Evolutionary conservation across 2,797 vertebrate species (phyloP).

Genomic region (Rhinoraja longicauda): DNA sequence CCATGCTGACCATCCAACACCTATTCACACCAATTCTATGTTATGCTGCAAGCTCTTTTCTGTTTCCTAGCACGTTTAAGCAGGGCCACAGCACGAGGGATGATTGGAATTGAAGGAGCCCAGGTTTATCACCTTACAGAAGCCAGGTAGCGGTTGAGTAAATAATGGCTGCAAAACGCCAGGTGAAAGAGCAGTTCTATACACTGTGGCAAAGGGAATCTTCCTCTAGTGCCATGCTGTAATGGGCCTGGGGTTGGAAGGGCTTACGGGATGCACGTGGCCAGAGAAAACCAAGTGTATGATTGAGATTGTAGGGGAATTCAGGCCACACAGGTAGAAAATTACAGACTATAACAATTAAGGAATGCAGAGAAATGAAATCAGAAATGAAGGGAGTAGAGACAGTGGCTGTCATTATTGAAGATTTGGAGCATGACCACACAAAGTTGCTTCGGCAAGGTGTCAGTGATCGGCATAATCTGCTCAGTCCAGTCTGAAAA

Average conservation of each 20-base stretch:
- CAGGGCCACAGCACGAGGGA: background rate
- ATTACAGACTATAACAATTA: too few relatives aligned
- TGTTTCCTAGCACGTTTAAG: too few relatives aligned
- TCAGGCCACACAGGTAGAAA: background rate
- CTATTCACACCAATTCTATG: too few relatives aligned
- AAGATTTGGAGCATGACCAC: background rate
- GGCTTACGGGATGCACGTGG: too few relatives aligned
- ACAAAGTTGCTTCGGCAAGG: too few relatives aligned
- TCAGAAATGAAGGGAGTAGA: background rate
- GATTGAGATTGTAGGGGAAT: background rate
- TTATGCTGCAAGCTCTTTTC: too few relatives aligned
- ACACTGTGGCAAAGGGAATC: background rate
- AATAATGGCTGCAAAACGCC: background rate
- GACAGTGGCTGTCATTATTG: background rate
- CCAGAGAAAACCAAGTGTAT: background rate
- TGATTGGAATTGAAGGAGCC: background rate
- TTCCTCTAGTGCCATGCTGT: background rate
- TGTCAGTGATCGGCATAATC: too few relatives aligned
- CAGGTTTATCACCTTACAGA: background rate
- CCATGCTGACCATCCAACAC: too few relatives aligned
- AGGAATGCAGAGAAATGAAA: background rate
- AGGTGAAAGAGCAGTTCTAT: background rate
- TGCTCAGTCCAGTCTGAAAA: too few relatives aligned
- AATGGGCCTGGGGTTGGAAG: background rate
- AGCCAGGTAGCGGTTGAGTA: background rate